Evolutionary conservation across 2,888 invertebrate species (phyloP), one percentile per base, ranked within the genome.

Genomic region (Drymonia ruficornis): DNA sequence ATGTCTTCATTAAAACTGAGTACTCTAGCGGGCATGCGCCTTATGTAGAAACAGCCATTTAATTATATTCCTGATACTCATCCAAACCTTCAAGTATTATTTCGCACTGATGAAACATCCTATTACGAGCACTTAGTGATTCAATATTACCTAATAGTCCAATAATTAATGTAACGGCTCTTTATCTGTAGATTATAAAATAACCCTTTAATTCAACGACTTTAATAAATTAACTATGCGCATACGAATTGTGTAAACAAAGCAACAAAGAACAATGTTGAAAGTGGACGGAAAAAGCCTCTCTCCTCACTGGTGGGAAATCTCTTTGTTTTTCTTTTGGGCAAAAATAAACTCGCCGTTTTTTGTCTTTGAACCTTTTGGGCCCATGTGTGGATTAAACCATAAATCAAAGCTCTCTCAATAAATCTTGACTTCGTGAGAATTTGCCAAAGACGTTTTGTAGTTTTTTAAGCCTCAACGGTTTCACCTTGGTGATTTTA

Each of bases 401-500:
- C 79, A 88, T 90, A 90, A 88, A 90, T 90, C 90, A 90, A 87
- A 86, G 80, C 70, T 74, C 79, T 82, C 84, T 84, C 89, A 85
- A 90, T 90, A 90, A 88, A 89, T 90, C 88, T 84, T 79, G 78
- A 81, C 81, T 84, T 70, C 75, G 83, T 76, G 79, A 76, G 83
- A 82, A 84, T 83, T 82, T 83, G 79, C 76, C 74, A 74, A 73
- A 77, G 81, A 82, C 79, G 73, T 78, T 76, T 78, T 77, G 72
- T 77, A 74, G 73, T 78, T 79, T 83, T 78, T 81, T 76, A 71
- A 70, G 60, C 59, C 59, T 52, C 45, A 55, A 72, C 65, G 56
- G 61, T 65, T 73, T 63, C 55, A 69, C 53, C 56, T 60, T 47
- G 13, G 44, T 50, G 61, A 63, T 58, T 57, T 44, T 49, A 46